These are phyloP conservation scores for Jordanella pulchra DNA, from an alignment of 2,797 vertebrate genomes.

Conservation along the genomic window DNA sequence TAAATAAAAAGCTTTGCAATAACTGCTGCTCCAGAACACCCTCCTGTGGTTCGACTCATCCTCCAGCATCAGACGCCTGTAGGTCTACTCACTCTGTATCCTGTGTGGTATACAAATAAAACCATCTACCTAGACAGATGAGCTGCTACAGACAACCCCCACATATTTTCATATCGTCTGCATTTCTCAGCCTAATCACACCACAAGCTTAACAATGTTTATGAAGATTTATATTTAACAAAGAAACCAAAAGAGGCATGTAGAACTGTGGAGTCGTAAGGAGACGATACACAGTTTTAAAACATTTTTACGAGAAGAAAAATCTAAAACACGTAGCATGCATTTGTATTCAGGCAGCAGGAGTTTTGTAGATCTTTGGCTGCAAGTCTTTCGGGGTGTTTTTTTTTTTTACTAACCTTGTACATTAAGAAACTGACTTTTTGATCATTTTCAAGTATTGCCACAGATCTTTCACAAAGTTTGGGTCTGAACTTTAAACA, in stretches of 20 bases:
- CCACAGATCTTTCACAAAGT: too few species aligned
- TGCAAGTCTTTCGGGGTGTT: too few species aligned
- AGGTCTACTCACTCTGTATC: neutral
- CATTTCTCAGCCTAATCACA: neutral
- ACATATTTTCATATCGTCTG: neutral
- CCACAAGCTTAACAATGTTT: neutral
- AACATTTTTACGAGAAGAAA: neutral
- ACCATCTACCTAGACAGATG: neutral
- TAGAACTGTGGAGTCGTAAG: neutral
- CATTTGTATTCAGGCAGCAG: too few species aligned
- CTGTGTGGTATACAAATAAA: neutral
- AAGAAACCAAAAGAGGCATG: neutral
- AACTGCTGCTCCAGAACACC: constrained; percentile 8
- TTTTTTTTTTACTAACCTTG: neutral
- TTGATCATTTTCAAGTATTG: too few species aligned
- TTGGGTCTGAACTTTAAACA: too few species aligned
- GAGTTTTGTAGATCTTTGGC: too few species aligned
- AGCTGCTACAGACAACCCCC: neutral
- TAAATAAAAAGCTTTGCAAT: constrained; percentile 42
- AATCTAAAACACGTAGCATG: neutral
- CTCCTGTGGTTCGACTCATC: neutral
- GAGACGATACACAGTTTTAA: neutral
- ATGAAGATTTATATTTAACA: neutral
- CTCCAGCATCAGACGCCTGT: neutral
- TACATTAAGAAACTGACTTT: too few species aligned